Conservation (phyloP, 1,140 invertebrate genomes). For the Limonius californicus region DNA sequence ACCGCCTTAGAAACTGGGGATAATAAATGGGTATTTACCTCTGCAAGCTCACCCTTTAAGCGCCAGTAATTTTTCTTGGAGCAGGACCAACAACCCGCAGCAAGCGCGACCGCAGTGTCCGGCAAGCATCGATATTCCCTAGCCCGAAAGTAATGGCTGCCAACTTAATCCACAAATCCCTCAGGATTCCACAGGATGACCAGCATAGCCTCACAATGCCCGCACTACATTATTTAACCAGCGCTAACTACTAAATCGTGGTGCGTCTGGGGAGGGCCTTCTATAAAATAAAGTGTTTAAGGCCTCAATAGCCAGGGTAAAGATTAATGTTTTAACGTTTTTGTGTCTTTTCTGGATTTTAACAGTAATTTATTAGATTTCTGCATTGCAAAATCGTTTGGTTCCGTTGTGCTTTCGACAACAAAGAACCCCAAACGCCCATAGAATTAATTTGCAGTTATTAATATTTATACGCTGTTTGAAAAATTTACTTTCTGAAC, state of each 20-base stretch:
- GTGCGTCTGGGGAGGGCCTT: conserved; percentile 18
- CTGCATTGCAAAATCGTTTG: too few species aligned
- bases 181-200: conserved; percentile 32
- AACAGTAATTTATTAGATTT: conserved; percentile 19
- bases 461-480: too few species aligned
- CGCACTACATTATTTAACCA: conserved; percentile 40
- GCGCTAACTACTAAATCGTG: conserved; percentile 37
- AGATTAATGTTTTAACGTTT: conserved; percentile 21
- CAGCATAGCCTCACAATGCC: conserved; percentile 34
- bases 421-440: too few species aligned
- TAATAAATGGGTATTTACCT: conserved; percentile 11
- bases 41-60: conserved; percentile 4
- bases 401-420: too few species aligned
- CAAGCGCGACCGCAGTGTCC: conserved; percentile 21
- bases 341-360: background rate
- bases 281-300: conserved; percentile 26
- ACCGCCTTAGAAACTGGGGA: background rate
- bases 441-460: too few species aligned
- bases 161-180: conserved; percentile 38
- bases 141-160: conserved; percentile 34
- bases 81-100: conserved; percentile 9
- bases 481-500: too few species aligned
- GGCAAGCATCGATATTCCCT: conserved; percentile 31
- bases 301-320: conserved; percentile 11
- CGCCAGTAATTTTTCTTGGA: conserved; percentile 11